Evolutionary conservation across 2,888 invertebrate species (phyloP), one percentile per base, ranked within the genome.

Genomic region (Megastigmus dorsalis): DNA sequence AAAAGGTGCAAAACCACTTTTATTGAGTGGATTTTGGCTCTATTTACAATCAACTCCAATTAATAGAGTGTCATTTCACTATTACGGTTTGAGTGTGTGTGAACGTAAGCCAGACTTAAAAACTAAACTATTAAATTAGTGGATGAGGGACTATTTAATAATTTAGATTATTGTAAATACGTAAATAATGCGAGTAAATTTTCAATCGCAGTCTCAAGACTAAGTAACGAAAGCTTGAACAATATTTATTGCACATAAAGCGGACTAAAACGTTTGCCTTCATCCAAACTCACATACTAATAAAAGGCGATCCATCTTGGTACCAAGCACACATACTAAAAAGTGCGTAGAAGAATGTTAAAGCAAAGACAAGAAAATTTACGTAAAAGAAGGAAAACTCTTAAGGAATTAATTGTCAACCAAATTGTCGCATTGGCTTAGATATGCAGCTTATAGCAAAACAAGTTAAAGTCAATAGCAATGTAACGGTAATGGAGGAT

Each of bases 351-450:
- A 45, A 45, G 18, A 10, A 15, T 45, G 3, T 20, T 45, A 18
- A 7, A 3, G 2, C 15, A 45, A 45, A 18, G 18, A 45, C 3
- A 45, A 7, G 18, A 45, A 45, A 7, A 45, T 45, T 45, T 7
- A 20, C 2, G 20, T 4, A 15, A 45, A 45, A 41, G 4, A 41
- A 41, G n/a, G 41, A 41, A 41, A 41, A 41, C 6, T 13, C n/a
- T 3, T 76, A 79, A 74, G 79, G 79, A 2, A 15, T 78, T 7
- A 72, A 78, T 69, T 78, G 79, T 54, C 36, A 75, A 65, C 55
- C 76, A 3, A 80, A 81, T 50, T 79, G 77, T 50, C 78, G 78
- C 26, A 73, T 78, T 30, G 45, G 62, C 60, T 26, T 41, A n/a
- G 43, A 63, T 65, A 36, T 55, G 52, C 55, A 74, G 15, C 23